Base-by-base conservation (phyloP, 1,140 invertebrate species). In the Aphaenogaster rudis region DNA sequence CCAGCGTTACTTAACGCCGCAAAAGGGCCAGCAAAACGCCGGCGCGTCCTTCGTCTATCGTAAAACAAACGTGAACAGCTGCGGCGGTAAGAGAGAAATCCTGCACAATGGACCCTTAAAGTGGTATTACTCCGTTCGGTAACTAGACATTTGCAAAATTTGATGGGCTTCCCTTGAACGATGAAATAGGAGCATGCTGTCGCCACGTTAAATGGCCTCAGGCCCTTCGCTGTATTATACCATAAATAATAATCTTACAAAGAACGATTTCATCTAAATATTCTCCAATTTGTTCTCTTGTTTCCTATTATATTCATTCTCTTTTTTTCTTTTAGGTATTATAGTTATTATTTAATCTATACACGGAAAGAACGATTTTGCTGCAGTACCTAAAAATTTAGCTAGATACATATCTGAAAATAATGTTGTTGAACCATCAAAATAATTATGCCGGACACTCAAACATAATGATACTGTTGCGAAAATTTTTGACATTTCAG, bases 1-100 rank as follows among this genome's bases (percentile, higher is more conserved):
- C 67, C 54, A 82, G 80, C 69, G 54, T 84, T 76, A 76, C 54
- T 76, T 76, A 84, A 84, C 69, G 33, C 45, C n/a, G 2, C 54
- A 84, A 84, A 84, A 63, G 67, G 13, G 50, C 5, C n/a, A 84
- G n/a, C 42, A n/a, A 48, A 64, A 80, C 21, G 64, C 28, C 36
- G 17, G 13, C 39, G 21, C 66, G 52, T 72, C 42, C 67, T 82
- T 82, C 42, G 45, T 67, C n/a, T 54, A 80, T 54, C 48, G 42
- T 82, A 82, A 82, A 82, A 74, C 67, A 57, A 82, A 80, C 36
- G 78, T 36, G 78, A 67, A 59, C 21, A 61, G 42, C 17, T 52
- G 50, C 42, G 77, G 78, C 63, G 39, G 17, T 28, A 61, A 48
- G 36, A 69, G 8, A 64, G 59, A 45, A 52, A 66, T 39, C 11